A percentile compares a stretch with the other conserved stretches of the same genome.
These are phyloP conservation scores for Harmothoe impar DNA, from an alignment of 2,888 invertebrate genomes.

Conservation along the genomic window DNA sequence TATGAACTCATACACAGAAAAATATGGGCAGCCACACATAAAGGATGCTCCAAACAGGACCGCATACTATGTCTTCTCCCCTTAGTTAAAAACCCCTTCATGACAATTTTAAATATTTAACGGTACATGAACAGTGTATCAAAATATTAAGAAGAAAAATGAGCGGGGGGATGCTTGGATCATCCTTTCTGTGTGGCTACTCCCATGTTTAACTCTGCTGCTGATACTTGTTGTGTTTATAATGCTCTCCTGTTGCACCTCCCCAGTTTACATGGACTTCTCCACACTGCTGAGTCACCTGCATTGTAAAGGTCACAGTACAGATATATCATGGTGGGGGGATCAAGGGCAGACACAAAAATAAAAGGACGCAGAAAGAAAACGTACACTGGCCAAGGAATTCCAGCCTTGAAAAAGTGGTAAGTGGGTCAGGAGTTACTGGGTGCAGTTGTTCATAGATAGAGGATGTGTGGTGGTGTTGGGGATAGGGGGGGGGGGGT, in stretches of 20 bases:
- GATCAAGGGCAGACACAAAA: neutral
- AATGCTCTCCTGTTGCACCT: neutral
- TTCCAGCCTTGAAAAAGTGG: neutral
- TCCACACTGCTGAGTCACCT: neutral
- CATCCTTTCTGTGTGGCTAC: too few relatives aligned
- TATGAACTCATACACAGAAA: too few relatives aligned
- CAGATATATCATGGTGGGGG: neutral
- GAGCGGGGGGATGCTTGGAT: too few relatives aligned
- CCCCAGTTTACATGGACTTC: neutral
- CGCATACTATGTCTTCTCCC: too few relatives aligned
- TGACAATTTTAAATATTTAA: too few relatives aligned
- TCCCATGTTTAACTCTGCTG: too few relatives aligned
- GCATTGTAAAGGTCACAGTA: neutral
- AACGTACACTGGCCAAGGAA: neutral
- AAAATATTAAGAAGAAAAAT: too few relatives aligned
- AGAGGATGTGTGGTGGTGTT: neutral
- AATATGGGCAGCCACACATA: too few relatives aligned
- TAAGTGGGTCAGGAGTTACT: constrained; percentile 28
- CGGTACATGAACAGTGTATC: too few relatives aligned
- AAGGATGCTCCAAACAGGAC: too few relatives aligned
- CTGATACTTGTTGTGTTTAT: too few relatives aligned
- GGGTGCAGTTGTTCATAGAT: neutral
- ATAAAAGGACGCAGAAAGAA: neutral
- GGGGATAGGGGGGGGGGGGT: neutral
- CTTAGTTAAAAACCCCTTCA: too few relatives aligned